phyloP scores from a whole-genome alignment of 2,113 vertebrate genomes.

The Elephantulus edwardii region DNA sequence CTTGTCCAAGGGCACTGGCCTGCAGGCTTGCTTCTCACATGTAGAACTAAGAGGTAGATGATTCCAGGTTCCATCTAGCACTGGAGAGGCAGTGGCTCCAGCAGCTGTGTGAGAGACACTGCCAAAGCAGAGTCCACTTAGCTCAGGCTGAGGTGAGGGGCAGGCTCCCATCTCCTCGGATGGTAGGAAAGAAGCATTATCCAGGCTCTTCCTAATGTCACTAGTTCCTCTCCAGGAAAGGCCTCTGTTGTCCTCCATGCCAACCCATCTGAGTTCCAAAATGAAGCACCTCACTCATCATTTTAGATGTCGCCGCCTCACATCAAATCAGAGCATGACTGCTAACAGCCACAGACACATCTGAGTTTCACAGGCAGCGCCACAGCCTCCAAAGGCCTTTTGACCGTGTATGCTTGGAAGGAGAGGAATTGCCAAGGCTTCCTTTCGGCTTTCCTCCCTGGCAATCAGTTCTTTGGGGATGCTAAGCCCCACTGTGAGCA shows the following conservation, averaged over 20 bases:
- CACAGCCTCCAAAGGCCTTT: background rate
- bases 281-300: background rate
- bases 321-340: background rate
- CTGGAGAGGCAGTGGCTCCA: conserved; percentile 42
- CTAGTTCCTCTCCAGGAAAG: background rate
- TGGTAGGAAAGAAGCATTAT: background rate
- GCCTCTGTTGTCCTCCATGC: background rate
- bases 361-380: conserved; percentile 9
- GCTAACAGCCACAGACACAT: background rate
- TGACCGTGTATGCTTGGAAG: background rate
- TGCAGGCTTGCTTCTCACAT: conserved; percentile 61
- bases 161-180: background rate
- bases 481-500: background rate
- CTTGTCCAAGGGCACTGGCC: conserved; percentile 47
- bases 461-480: conserved; percentile 15
- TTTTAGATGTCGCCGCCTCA: background rate
- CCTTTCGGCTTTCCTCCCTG: conserved; percentile 20
- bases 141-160: background rate
- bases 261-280: conserved; percentile 4
- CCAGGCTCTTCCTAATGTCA: background rate
- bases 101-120: background rate
- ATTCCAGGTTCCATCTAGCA: conserved; percentile 61
- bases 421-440: background rate
- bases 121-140: background rate
- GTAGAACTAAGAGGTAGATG: conserved; percentile 74